Evolutionary conservation across 2,797 vertebrate species (phyloP), one percentile per base, ranked within the genome.

Genomic region (Carapus acus): DNA sequence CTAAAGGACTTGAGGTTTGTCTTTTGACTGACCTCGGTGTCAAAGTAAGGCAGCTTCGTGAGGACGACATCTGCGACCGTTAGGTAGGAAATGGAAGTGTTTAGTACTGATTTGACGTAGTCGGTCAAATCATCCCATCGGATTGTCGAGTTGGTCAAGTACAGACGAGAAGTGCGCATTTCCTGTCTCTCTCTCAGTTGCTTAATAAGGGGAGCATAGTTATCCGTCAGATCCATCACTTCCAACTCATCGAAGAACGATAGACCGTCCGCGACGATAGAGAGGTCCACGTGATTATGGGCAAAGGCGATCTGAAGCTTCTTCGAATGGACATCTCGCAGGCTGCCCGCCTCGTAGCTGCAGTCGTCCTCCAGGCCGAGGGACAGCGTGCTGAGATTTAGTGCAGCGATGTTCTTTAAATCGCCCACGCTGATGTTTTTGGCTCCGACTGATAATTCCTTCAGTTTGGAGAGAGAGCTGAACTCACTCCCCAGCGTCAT

Each of bases 391-490:
- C 8, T 49, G n/a, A 93, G 74, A 7, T 67, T 73, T 40, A 87
- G 53, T 33, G 53, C 41, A 37, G 50, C 18, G n/a, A 92, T 80
- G 41, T 78, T 84, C n/a, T 57, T 58, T 48, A 93, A 87, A 65
- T 91, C 88, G 9, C 79, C 67, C 2, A 44, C 57, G 41, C 34
- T 61, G 54, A 92, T 86, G 38, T 65, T 63, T 0, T 24, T 69
- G 2, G 83, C 80, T 58, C 84, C 90, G 55, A 94, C 22, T 16
- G 82, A 84, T 21, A 94, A 62, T 61, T 64, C 83, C 57, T 89
- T 51, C 70, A 96, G 62, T 20, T 23, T 67, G 16, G 62, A 44
- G 57, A 91, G 77, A 19, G 47, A 74, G 1, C 73, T 48, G 15
- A 86, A 88, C 43, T 88, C 86, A 6, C 45, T 53, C 3, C 83